phyloP scores from a whole-genome alignment of 2,113 vertebrate genomes.

The Phoenicopterus ruber region DNA sequence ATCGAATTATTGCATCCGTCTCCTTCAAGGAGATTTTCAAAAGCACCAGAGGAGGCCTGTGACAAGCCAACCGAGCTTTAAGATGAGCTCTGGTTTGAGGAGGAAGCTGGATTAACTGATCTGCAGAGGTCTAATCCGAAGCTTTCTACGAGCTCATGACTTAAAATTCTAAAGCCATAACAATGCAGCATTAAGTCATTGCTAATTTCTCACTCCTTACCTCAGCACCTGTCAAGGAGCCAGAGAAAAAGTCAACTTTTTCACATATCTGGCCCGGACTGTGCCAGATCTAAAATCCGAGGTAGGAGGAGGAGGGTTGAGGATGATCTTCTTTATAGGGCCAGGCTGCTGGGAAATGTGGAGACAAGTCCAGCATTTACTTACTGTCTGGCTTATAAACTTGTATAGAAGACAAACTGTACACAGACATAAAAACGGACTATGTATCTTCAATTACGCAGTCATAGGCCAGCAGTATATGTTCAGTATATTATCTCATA shows the following conservation, averaged over 20 bases:
- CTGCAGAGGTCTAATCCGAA: not conserved
- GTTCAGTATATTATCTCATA: not conserved
- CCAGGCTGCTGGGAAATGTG: not conserved
- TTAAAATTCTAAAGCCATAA: not conserved
- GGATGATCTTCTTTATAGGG: not conserved
- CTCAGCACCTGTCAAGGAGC: not conserved
- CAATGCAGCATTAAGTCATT: not conserved
- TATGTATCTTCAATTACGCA: fast-evolving
- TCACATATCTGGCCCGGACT: not conserved
- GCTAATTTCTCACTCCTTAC: not conserved
- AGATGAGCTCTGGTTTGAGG: not conserved
- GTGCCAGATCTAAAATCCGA: not conserved
- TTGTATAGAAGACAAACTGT: not conserved
- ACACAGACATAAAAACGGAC: not conserved
- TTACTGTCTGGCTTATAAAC: not conserved
- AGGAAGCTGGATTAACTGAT: not conserved
- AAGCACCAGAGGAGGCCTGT: not conserved
- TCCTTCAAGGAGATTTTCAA: not conserved
- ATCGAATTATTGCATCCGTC: fast-evolving
- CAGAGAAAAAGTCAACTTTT: not conserved
- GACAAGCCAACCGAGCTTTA: not conserved
- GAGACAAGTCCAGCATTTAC: not conserved
- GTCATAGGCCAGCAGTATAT: not conserved
- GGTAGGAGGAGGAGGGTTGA: not conserved
- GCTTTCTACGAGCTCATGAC: not conserved